A percentile compares a stretch with the other conserved stretches of the same genome.
Evolutionary conservation across 2,113 vertebrate genomes (phyloP).

Genomic region (Etheostoma cragini): DNA sequence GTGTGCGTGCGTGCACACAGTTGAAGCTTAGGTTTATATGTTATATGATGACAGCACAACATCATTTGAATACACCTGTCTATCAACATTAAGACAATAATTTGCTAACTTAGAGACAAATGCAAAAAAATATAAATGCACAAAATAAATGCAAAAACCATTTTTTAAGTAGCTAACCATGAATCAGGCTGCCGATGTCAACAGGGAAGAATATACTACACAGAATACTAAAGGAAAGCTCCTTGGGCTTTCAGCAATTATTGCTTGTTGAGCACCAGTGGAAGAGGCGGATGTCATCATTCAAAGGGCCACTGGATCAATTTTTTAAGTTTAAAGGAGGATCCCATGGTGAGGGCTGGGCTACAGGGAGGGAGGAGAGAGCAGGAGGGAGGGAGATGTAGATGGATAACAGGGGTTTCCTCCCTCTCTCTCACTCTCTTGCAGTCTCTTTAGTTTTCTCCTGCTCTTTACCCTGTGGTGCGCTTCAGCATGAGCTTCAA

Average conservation of each 20-base stretch:
- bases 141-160: too few relatives aligned
- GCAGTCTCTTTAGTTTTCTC: constrained; percentile 41
- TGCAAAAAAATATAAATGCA: too few relatives aligned
- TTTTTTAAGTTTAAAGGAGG: constrained; percentile 31
- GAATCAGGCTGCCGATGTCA: background rate
- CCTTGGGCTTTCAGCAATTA: background rate
- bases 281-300: background rate
- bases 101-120: background rate
- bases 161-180: background rate
- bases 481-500: constrained; percentile 82
- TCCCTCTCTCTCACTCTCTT: constrained; percentile 21
- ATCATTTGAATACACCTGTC: background rate
- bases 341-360: constrained; percentile 50
- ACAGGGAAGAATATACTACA: background rate
- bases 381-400: constrained; percentile 23
- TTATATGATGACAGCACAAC: background rate
- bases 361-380: constrained; percentile 41
- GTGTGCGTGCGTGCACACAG: too few relatives aligned
- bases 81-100: background rate
- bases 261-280: background rate
- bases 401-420: constrained; percentile 36
- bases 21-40: too few relatives aligned
- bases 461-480: constrained; percentile 57
- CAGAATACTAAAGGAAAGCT: background rate
- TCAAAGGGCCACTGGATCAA: background rate